These are phyloP conservation scores for Zeus faber DNA, from an alignment of 2,113 vertebrate species.

Conservation along the genomic window DNA sequence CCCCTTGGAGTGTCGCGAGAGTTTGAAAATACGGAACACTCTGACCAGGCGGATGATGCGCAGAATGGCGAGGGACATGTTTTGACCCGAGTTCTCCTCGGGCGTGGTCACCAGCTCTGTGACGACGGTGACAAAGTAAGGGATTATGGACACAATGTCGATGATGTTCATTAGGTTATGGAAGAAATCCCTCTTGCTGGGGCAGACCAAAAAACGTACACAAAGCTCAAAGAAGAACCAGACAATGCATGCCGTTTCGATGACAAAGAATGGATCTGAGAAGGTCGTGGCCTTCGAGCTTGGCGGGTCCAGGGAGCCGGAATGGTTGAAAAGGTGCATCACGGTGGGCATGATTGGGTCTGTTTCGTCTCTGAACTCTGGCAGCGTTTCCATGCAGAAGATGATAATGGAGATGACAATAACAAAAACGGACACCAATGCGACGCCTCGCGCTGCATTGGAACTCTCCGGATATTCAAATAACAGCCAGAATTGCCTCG, in stretches of 20 bases:
- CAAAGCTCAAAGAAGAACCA: slow-evolving; percentile 95
- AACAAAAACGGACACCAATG: slow-evolving; percentile 89
- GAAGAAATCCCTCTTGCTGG: slow-evolving; percentile 92
- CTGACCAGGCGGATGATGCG: slow-evolving; percentile 92
- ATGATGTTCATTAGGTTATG: slow-evolving; percentile 97
- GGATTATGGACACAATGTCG: slow-evolving; percentile 93
- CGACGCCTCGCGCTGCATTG: slow-evolving; percentile 87
- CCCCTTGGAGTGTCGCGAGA: slow-evolving; percentile 91
- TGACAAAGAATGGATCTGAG: slow-evolving; percentile 92
- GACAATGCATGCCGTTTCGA: slow-evolving; percentile 90
- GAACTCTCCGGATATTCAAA: slow-evolving; percentile 97
- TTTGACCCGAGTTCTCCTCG: slow-evolving; percentile 84
- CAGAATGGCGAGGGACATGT: slow-evolving; percentile 94
- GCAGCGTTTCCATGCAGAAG: slow-evolving; percentile 95
- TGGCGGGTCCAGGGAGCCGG: slow-evolving; percentile 33
- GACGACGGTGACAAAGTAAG: slow-evolving; percentile 90
- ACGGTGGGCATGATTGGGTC: slow-evolving; percentile 50
- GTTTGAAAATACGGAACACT: slow-evolving; percentile 97
- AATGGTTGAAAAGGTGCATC: slow-evolving; percentile 52
- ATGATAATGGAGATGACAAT: slow-evolving; percentile 95
- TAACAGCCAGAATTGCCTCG: slow-evolving; percentile 93
- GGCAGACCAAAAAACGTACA: slow-evolving; percentile 87
- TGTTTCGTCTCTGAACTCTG: slow-evolving; percentile 88
- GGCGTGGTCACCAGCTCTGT: slow-evolving; percentile 85
- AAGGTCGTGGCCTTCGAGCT: slow-evolving; percentile 70